phyloP scores from a whole-genome alignment of 2,797 vertebrate species.

The Babyrousa celebensis region DNA sequence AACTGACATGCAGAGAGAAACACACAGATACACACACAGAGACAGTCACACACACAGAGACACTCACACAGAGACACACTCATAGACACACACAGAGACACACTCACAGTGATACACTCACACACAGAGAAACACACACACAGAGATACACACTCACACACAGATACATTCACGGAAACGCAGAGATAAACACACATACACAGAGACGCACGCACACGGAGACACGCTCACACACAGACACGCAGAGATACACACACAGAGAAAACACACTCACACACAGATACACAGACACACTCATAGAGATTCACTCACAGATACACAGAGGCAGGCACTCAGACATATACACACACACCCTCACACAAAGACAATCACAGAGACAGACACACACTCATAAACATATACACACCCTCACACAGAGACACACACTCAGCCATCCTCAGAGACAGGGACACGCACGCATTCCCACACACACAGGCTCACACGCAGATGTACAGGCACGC shows the following conservation, averaged over 20 bases:
- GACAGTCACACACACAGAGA: neutral
- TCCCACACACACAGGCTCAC: too few relatives aligned
- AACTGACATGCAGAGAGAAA: neutral
- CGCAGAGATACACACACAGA: too few relatives aligned
- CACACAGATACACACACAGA: neutral
- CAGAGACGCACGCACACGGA: neutral
- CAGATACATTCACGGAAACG: neutral
- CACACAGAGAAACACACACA: neutral
- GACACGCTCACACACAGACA: neutral
- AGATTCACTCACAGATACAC: neutral
- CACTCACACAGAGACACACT: neutral
- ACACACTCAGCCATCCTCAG: neutral
- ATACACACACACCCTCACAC: too few relatives aligned
- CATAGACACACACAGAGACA: neutral
- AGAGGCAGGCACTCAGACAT: neutral
- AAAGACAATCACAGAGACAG: neutral
- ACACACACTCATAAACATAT: neutral
- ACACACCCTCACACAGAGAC: neutral
- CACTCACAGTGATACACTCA: neutral
- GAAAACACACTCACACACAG: too few relatives aligned
- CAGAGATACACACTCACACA: too few relatives aligned
- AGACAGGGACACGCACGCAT: too few relatives aligned
- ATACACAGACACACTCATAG: neutral
- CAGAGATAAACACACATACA: neutral
- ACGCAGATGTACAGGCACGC: too few relatives aligned